Base-by-base conservation (phyloP, 2,797 vertebrate genomes). In the Sitta carolinensis region DNA sequence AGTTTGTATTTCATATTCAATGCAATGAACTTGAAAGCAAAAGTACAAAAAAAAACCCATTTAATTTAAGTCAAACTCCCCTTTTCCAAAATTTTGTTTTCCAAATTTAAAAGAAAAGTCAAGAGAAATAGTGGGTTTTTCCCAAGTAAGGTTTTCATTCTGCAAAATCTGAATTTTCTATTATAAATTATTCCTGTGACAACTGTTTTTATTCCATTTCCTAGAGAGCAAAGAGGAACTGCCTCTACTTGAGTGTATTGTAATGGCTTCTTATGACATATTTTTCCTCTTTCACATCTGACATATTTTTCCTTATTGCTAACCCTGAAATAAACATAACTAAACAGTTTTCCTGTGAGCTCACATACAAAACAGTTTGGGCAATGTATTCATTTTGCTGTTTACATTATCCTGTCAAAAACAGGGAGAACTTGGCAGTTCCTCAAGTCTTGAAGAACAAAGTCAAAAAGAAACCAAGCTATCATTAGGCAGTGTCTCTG, bases 231-330 rank as follows among this genome's bases (percentile, higher is more conserved):
- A 85, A 89, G 12, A 50, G 43, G 62, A 11, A 51, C 47, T 47
- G 11, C n/a, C n/a, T 72, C 47, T 55, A 26, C 30, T 43, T 34
- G 5, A 67, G 4, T 16, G 14, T 21, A 67, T 18, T 76, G 22
- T 32, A 89, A 73, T 69, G 26, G 4, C 13, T 84, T 47, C n/a
- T 85, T 66, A 69, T 11, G 11, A 50, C 13, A 45, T 73, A 27
- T 52, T 61, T 22, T 1, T 36, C 36, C 62, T 58, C 54, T 81
- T 91, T 89, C 55, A 78, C 9, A 34, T 84, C n/a, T 79, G 72
- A 87, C 61, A 81, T 87, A 80, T 87, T 94, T 94, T 95, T 96
- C 72, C 78, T 93, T 89, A 89, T 85, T 95, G 75, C 42, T 72
- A 70, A 57, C 38, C 48, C 78, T 70, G 61, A 73, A 94, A 79